These are phyloP conservation scores for Heliothis subflexa DNA, from an alignment of 1,140 invertebrate species.

Conservation along the genomic window DNA sequence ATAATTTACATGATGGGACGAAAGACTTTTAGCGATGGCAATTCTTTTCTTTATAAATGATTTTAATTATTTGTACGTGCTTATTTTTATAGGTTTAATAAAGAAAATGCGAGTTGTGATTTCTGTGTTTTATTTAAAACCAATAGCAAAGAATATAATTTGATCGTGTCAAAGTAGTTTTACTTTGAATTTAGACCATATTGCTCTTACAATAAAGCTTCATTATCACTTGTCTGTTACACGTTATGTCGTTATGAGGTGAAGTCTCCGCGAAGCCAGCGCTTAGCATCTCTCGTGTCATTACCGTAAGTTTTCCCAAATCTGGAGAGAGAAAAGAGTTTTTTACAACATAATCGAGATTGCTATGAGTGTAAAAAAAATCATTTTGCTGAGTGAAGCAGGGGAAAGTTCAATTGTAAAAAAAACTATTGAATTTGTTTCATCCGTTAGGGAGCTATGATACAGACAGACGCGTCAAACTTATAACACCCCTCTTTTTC, in stretches of 20 bases:
- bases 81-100: neutral
- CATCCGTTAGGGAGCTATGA: too few species aligned
- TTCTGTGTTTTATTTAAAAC: neutral
- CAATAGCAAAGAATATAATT: neutral
- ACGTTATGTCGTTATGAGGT: constrained; percentile 55
- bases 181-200: constrained; percentile 47
- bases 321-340: constrained; percentile 69
- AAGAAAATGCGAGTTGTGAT: neutral
- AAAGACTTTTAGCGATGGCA: too few species aligned
- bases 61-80: neutral
- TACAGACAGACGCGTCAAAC: too few species aligned
- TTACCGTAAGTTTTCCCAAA: constrained; percentile 91
- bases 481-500: too few species aligned
- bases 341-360: too few species aligned
- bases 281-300: constrained; percentile 89
- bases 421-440: too few species aligned
- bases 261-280: constrained; percentile 87
- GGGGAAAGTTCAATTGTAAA: too few species aligned
- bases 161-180: constrained; percentile 31
- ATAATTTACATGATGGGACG: neutral
- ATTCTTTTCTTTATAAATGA: neutral
- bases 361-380: too few species aligned
- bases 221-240: constrained; percentile 9
- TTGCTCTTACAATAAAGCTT: constrained; percentile 2
- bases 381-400: too few species aligned